Conservation (phyloP, 2,888 invertebrate genomes). For the Drosophila nr. fundita region DNA sequence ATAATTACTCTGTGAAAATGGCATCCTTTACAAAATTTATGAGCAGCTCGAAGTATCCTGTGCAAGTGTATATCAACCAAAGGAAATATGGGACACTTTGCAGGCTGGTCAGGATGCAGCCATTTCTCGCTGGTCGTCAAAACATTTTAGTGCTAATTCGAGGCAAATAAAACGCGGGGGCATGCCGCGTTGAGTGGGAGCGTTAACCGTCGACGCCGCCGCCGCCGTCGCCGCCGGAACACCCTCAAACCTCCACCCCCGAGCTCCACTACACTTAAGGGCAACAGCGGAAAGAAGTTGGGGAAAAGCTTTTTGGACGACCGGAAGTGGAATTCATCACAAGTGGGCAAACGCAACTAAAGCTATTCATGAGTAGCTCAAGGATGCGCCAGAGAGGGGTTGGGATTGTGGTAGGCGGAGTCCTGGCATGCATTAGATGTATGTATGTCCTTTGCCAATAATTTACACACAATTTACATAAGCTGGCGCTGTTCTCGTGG, state of each 20-base stretch:
- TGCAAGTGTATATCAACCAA: neutral
- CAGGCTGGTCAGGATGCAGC: constrained; percentile 30
- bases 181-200: constrained; percentile 23
- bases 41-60: neutral
- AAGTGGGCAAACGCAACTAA: constrained; percentile 27
- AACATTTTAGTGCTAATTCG: constrained; percentile 65
- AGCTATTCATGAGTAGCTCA: constrained; percentile 31
- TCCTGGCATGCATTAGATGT: constrained; percentile 60
- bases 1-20: neutral
- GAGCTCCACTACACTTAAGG: neutral
- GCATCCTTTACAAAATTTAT: neutral
- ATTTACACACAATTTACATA: constrained; percentile 72
- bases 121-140: constrained; percentile 44
- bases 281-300: constrained; percentile 12
- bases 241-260: neutral
- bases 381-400: neutral
- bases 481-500: constrained; percentile 9
- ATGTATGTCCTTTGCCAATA: constrained; percentile 61
- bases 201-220: constrained; percentile 4
- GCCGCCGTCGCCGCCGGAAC: neutral
- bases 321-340: constrained; percentile 31
- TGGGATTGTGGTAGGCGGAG: neutral
- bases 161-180: constrained; percentile 39
- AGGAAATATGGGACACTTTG: neutral
- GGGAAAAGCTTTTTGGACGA: constrained; percentile 11